These are phyloP conservation scores for Sylvilagus bachmani DNA, from an alignment of 2,113 vertebrate genomes.

Conservation along the genomic window DNA sequence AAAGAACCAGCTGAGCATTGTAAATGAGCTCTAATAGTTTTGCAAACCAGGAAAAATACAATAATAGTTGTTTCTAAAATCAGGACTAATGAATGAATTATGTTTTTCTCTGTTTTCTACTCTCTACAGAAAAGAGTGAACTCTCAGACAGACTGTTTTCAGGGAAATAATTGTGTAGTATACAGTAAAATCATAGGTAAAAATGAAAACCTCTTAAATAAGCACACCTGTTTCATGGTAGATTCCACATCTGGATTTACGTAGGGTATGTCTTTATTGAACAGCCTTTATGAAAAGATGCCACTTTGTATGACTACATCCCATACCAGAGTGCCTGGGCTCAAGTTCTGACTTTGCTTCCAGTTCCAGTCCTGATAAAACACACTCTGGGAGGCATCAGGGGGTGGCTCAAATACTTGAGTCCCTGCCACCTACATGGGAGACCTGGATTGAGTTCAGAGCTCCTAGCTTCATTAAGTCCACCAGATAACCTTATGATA, in stretches of 20 bases:
- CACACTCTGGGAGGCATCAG: no score
- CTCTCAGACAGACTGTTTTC: not conserved
- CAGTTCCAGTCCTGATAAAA: no score
- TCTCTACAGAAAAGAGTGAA: not conserved
- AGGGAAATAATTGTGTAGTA: not conserved
- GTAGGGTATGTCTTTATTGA: not conserved
- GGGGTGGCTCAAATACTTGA: no score
- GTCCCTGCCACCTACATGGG: no score
- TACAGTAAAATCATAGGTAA: not conserved
- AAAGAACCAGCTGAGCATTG: conserved; percentile 42
- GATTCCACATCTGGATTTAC: not conserved
- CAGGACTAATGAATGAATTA: not conserved
- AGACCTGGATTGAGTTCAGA: no score
- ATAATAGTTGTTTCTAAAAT: conserved; percentile 47
- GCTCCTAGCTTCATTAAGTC: not conserved
- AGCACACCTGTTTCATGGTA: not conserved
- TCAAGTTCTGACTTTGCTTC: no score
- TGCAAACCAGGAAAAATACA: conserved; percentile 53
- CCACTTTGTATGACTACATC: no score
- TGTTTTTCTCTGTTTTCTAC: not conserved
- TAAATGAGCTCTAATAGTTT: conserved; percentile 26
- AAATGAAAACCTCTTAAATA: conserved; percentile 48
- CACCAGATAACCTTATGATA: not conserved
- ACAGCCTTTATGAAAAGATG: not conserved
- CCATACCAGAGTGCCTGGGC: no score